These are phyloP conservation scores for Leptopilina drosophilae DNA, from an alignment of 2,888 invertebrate species.

Conservation along the genomic window DNA sequence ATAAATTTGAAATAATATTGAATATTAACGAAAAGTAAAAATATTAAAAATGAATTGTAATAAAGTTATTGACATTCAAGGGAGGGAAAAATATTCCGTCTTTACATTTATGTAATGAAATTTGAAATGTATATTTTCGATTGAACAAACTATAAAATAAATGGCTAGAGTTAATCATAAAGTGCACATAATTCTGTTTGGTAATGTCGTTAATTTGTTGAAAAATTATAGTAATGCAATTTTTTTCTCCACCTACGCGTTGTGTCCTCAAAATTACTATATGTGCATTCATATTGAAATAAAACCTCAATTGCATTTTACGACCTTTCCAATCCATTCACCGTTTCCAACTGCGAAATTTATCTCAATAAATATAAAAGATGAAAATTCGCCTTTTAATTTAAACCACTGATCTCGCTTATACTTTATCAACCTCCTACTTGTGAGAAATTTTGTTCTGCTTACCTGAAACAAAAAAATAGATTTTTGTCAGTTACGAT, in stretches of 20 bases:
- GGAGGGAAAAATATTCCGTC: too few species aligned
- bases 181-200: too few species aligned
- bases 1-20: too few species aligned
- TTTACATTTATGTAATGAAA: too few species aligned
- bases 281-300: neutral
- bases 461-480: constrained; percentile 42
- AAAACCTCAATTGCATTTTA: constrained; percentile 12
- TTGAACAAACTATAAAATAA: too few species aligned
- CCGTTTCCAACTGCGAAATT: constrained; percentile 6
- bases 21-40: neutral
- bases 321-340: constrained; percentile 22
- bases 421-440: neutral
- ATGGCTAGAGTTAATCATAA: too few species aligned
- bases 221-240: constrained; percentile 11
- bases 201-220: constrained; percentile 17
- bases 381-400: constrained; percentile 6
- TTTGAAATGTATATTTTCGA: too few species aligned
- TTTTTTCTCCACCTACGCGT: constrained; percentile 3
- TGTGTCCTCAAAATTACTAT: constrained; percentile 28
- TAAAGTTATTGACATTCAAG: too few species aligned
- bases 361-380: too few species aligned
- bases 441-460: constrained; percentile 1
- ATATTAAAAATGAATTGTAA: too few species aligned
- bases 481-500: neutral
- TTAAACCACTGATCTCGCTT: constrained; percentile 8